Base-by-base conservation (phyloP, 2,113 vertebrate species). In the Perca fluviatilis region DNA sequence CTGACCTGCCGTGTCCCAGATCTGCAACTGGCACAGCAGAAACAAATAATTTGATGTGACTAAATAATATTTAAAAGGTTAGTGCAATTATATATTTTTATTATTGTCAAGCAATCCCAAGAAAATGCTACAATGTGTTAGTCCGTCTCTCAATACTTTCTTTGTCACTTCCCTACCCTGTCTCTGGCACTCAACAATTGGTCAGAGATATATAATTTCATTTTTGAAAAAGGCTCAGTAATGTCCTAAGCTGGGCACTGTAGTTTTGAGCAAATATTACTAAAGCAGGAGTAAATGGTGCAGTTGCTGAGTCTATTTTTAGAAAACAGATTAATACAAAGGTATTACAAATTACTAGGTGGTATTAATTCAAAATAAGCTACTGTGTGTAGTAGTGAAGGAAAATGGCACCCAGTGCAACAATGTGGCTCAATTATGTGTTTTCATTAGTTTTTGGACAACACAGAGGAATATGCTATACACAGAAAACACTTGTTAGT, bases 1-100 rank as follows among this genome's bases (percentile, higher is more conserved):
- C 86, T 96, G 95, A 47, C 95, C 95, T 0, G 95, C 95, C 1
- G 95, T 96, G 88, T 96, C 95, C 95, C 95, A 95, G 70, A 96
- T 95, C 93, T 96, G 95, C 89, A 96, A 74, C 95, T 96, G 84
- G 81, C 61, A 80, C 13, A 64, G 15, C 57, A 80, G 13, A 79
- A 67, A 33, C 3, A 85, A 9, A 83, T 15, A 57, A 43, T 43
- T 0, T 36, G 1, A 69, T 47, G 4, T 8, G 25, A 63, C 30
- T n/a, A 19, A 11, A 25, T 6, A 10, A 56, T 30, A 33, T 15
- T 62, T 5, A 23, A 27, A 27, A 30, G 1, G 1, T 2, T 5
- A 8, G 18, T 18, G 47, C 65, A 23, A 54, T 40, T 67, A 12
- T 49, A n/a, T 27, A 47, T 49, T 36, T 6, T 11, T 43, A 11